Percentiles rank a stretch among this genome's conserved stretches.
Evolutionary conservation across 2,888 invertebrate species (phyloP).

Genomic region (Yponomeuta cagnagella): DNA sequence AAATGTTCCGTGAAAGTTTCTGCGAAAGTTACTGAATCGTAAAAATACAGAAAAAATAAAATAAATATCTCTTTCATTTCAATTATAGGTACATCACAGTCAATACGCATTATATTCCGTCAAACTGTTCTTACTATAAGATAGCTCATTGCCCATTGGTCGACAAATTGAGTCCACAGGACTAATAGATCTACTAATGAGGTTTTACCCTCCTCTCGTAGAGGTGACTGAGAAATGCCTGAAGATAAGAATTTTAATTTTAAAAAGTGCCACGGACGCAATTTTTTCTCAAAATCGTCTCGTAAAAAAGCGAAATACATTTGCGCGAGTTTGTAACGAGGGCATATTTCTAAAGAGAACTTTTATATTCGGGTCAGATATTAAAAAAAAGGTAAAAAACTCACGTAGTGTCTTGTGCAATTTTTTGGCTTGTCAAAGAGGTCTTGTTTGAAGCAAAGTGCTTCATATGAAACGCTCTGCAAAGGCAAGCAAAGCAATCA

Average conservation of each 20-base stretch:
- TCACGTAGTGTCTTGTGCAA: neutral
- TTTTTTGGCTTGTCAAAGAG: neutral
- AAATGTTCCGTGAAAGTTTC: no score
- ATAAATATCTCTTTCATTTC: no score
- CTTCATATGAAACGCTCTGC: neutral
- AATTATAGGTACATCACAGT: no score
- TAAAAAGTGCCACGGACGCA: constrained; percentile 35
- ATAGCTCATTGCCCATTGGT: neutral
- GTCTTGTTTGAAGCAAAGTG: neutral
- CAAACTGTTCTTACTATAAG: neutral
- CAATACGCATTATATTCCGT: neutral
- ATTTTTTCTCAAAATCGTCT: constrained; percentile 24
- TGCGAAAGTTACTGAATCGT: no score
- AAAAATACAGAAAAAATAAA: no score
- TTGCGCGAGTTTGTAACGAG: constrained; percentile 18
- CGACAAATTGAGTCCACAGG: neutral
- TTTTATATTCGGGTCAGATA: constrained; percentile 19
- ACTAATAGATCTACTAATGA: constrained; percentile 14
- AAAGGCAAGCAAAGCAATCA: neutral
- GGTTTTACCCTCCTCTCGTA: constrained; percentile 16
- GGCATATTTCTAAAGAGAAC: constrained; percentile 21
- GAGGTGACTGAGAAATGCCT: constrained; percentile 14
- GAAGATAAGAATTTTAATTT: constrained; percentile 33
- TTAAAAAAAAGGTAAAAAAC: neutral
- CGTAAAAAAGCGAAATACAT: constrained; percentile 26